These are phyloP conservation scores for Imbricaverruca yamaguchii DNA, from an alignment of 2,888 invertebrate genomes.

Conservation along the genomic window DNA sequence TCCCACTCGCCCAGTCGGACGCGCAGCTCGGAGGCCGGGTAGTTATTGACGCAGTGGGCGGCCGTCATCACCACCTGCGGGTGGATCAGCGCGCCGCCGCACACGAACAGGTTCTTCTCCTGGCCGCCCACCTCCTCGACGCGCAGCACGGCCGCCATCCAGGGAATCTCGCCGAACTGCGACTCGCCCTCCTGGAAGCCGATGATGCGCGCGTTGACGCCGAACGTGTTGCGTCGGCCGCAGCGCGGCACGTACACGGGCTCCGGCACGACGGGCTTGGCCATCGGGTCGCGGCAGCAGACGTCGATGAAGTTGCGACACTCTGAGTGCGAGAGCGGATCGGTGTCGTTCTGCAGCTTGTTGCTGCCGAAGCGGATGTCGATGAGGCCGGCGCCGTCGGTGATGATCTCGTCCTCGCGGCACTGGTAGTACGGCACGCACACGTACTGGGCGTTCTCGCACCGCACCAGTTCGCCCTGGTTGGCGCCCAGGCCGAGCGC, in stretches of 20 bases:
- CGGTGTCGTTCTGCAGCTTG: background rate
- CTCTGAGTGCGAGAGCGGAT: constrained; percentile 2
- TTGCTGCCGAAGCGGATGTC: constrained; percentile 57
- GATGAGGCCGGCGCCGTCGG: constrained; percentile 62
- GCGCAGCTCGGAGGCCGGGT: background rate
- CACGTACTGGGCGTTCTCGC: constrained; percentile 45
- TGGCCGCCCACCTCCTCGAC: constrained; percentile 31
- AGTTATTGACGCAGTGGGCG: constrained; percentile 60
- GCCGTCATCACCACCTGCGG: constrained; percentile 68
- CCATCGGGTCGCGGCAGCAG: constrained; percentile 53
- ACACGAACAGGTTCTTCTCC: constrained; percentile 53
- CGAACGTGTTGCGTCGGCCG: constrained; percentile 61
- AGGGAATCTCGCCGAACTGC: constrained; percentile 71
- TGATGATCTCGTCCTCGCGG: constrained; percentile 55
- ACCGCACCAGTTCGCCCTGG: background rate
- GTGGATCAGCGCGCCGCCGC: constrained; percentile 73
- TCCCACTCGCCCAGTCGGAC: constrained; percentile 76
- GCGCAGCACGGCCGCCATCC: constrained; percentile 65
- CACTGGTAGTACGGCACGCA: constrained; percentile 75
- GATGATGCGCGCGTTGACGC: constrained; percentile 63
- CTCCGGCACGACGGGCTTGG: constrained; percentile 21
- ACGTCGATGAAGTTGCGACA: constrained; percentile 58
- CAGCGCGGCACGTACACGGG: constrained; percentile 44
- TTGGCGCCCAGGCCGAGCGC: constrained; percentile 14
- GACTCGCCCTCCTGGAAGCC: constrained; percentile 46